Conservation (phyloP, 2,113 vertebrate genomes). For the Lipotes vexillifer region DNA sequence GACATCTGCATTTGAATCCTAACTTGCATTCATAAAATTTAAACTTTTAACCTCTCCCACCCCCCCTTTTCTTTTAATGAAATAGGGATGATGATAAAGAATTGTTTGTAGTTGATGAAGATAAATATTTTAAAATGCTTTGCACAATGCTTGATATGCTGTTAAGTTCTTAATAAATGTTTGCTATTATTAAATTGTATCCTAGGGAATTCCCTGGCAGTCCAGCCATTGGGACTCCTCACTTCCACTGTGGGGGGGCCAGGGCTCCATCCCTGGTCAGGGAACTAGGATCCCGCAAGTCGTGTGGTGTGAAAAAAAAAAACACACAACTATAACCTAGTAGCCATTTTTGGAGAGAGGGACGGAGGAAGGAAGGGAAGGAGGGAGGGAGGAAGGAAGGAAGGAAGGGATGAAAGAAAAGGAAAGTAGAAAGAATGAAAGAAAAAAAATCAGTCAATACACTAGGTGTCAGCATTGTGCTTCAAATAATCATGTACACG, state of each 20-base stretch:
- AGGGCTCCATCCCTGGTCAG: background rate
- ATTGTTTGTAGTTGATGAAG: background rate
- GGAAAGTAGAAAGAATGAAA: background rate
- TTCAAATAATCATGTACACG: background rate
- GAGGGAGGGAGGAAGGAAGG: background rate
- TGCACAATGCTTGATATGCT: background rate
- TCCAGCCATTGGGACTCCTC: background rate
- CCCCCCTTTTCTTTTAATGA: background rate
- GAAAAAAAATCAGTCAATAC: constrained; percentile 16
- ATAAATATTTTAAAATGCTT: constrained; percentile 10
- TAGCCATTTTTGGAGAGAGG: background rate
- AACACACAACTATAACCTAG: background rate
- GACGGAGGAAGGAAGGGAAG: background rate
- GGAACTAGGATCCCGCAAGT: background rate
- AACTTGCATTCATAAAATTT: background rate
- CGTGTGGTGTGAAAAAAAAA: background rate
- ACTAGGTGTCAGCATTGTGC: constrained; percentile 73
- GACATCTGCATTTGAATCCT: background rate
- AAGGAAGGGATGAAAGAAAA: background rate
- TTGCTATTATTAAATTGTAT: background rate
- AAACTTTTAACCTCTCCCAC: background rate
- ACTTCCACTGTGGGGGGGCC: background rate
- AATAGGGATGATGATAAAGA: background rate
- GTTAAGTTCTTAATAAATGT: background rate
- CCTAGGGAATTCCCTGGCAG: background rate